These are phyloP conservation scores for Hemithea aestivaria DNA, from an alignment of 2,888 invertebrate genomes.

Conservation along the genomic window DNA sequence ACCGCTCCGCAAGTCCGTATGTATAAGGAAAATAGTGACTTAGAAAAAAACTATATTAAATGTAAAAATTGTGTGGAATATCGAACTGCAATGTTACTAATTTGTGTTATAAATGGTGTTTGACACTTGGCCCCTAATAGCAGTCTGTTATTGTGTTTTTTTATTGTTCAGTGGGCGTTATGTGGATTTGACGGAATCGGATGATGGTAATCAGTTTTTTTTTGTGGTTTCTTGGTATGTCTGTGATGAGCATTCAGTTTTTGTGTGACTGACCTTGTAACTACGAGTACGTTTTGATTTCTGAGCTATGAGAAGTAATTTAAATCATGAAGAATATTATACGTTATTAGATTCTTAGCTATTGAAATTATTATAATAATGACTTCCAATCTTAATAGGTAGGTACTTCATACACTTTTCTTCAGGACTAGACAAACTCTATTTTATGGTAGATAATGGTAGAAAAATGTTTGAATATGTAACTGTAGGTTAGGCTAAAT, in stretches of 20 bases:
- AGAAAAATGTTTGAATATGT: no score
- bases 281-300: no score
- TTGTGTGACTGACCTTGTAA: constrained; percentile 7
- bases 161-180: constrained; percentile 48
- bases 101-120: constrained; percentile 57
- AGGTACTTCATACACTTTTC: no score
- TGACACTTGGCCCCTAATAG: constrained; percentile 51
- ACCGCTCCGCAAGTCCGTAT: constrained; percentile 16
- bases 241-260: constrained; percentile 6
- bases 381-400: no score
- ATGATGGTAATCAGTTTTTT: constrained; percentile 46
- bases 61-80: constrained; percentile 8
- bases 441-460: no score
- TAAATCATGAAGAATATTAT: no score
- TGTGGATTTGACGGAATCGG: constrained; percentile 43
- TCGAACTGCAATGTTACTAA: constrained; percentile 9
- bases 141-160: constrained; percentile 46
- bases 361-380: no score
- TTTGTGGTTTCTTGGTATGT: constrained; percentile 10
- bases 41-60: constrained; percentile 1
- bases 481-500: no score
- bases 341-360: no score
- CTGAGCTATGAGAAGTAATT: no score
- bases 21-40: constrained; percentile 5
- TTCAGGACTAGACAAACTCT: no score